phyloP scores from a whole-genome alignment of 1,140 invertebrate genomes.

The Helicoverpa armigera region DNA sequence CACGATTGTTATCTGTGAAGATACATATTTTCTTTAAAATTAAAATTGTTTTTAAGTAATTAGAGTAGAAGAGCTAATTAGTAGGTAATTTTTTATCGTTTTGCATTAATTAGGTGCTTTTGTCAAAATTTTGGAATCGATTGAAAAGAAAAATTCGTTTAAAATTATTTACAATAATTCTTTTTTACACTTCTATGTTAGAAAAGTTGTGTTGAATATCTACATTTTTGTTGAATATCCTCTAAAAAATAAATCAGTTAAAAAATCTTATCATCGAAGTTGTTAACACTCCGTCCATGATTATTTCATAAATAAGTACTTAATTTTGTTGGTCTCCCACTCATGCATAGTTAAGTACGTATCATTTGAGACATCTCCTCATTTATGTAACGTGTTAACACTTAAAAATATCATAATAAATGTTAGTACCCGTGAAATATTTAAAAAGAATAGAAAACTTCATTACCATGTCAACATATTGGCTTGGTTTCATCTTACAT shows the following conservation, averaged over 20 bases:
- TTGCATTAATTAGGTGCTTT: constrained; percentile 58
- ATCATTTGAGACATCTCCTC: constrained; percentile 46
- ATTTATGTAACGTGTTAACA: constrained; percentile 46
- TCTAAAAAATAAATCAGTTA: constrained; percentile 31
- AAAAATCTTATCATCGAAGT: constrained; percentile 59
- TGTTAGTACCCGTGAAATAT: constrained; percentile 2
- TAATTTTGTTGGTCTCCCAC: constrained; percentile 76
- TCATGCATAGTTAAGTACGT: constrained; percentile 55
- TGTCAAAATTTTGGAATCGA: constrained; percentile 29
- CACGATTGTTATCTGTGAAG: constrained; percentile 63
- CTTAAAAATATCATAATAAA: constrained; percentile 25
- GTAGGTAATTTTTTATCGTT: constrained; percentile 45
- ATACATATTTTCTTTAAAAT: constrained; percentile 58
- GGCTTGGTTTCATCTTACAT: constrained; percentile 30
- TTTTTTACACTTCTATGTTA: constrained; percentile 21
- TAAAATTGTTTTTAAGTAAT: constrained; percentile 43
- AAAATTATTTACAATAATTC: constrained; percentile 6
- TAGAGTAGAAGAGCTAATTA: constrained; percentile 42
- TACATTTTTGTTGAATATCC: constrained; percentile 31
- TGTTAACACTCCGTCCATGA: constrained; percentile 82
- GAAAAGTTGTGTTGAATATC: constrained; percentile 34
- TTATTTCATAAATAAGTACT: constrained; percentile 82
- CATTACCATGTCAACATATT: constrained; percentile 12
- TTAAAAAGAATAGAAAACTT: constrained; percentile 2
- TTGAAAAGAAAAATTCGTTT: neutral